Evolutionary conservation across 2,113 vertebrate species (phyloP).

Genomic region (Ursus arctos): DNA sequence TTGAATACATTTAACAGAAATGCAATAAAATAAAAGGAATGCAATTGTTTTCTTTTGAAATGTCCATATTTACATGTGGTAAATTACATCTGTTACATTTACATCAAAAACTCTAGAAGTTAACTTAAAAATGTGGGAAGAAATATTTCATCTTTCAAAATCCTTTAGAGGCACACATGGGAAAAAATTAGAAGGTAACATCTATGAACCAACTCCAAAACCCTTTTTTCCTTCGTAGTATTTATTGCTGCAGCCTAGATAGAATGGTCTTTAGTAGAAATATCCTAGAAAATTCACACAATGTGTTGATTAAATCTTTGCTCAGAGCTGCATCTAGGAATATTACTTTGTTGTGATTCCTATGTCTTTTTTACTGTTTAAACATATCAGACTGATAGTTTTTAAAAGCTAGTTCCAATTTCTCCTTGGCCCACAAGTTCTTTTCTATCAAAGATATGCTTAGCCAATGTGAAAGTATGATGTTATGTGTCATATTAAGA

Average conservation of each 20-base stretch:
- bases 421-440: not conserved
- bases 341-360: constrained; percentile 17
- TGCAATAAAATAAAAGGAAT: constrained; percentile 29
- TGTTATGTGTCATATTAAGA: not conserved
- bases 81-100: constrained; percentile 14
- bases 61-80: not conserved
- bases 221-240: not conserved
- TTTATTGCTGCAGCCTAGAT: not conserved
- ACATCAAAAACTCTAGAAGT: not conserved
- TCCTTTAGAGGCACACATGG: not conserved
- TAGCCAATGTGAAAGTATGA: not conserved
- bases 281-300: not conserved
- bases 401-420: constrained; percentile 17
- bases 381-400: not conserved
- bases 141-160: constrained; percentile 40
- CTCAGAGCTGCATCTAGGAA: not conserved
- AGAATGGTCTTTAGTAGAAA: constrained; percentile 9
- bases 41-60: constrained; percentile 24
- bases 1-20: not conserved
- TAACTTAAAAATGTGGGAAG: constrained; percentile 2
- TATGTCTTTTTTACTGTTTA: not conserved
- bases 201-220: not conserved
- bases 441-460: not conserved
- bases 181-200: not conserved
- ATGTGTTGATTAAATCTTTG: constrained; percentile 49